phyloP scores from a whole-genome alignment of 2,888 invertebrate species.

The Crepidodera aurea region DNA sequence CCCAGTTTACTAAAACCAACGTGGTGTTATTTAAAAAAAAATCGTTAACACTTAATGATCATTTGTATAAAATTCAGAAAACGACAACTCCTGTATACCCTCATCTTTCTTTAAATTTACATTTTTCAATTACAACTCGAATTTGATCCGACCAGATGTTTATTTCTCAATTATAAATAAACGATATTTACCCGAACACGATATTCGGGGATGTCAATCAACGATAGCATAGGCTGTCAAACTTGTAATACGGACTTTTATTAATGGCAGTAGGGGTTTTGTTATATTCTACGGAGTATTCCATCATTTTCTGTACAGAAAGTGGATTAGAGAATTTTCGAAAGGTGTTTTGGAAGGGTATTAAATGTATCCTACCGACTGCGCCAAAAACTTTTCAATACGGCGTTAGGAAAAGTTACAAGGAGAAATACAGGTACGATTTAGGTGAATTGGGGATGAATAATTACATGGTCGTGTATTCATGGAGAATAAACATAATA shows the following conservation, averaged over 20 bases:
- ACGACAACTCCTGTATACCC: no score
- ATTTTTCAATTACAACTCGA: slow-evolving; percentile 4
- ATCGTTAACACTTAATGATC: no score
- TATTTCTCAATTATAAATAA: slow-evolving; percentile 30
- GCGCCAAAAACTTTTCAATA: neutral
- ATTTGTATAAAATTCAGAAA: no score
- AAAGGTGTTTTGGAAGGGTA: slow-evolving; percentile 6
- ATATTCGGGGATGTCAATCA: slow-evolving; percentile 37
- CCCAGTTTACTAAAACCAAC: no score
- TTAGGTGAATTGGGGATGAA: no score
- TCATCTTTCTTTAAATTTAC: neutral
- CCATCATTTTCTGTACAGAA: slow-evolving; percentile 24
- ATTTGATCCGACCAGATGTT: slow-evolving; percentile 11
- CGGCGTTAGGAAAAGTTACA: neutral
- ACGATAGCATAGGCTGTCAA: slow-evolving; percentile 32
- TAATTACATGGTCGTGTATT: no score
- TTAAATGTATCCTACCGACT: slow-evolving; percentile 1
- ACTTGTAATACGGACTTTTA: slow-evolving; percentile 36
- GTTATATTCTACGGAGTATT: slow-evolving; percentile 29
- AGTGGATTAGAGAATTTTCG: slow-evolving; percentile 25
- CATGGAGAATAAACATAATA: no score
- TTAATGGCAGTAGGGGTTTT: slow-evolving; percentile 31
- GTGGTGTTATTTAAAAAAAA: no score
- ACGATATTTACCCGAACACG: slow-evolving; percentile 27
- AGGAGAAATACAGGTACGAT: neutral